Evolutionary conservation across 2,113 vertebrate species (phyloP).

Genomic region (Lagopus muta): DNA sequence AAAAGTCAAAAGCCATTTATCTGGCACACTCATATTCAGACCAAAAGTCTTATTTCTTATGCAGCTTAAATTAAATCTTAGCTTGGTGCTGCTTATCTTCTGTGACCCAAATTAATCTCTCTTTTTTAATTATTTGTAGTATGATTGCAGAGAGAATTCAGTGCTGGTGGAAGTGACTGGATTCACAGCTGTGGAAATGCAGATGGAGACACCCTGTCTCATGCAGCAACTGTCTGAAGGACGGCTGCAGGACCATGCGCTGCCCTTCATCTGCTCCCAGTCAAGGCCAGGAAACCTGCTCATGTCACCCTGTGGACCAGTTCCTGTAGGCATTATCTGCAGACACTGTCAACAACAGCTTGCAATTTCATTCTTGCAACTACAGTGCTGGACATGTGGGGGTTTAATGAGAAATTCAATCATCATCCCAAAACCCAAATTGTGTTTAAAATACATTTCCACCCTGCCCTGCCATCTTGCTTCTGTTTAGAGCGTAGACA

Average conservation of each 20-base stretch:
- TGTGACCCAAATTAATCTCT: slow-evolving; percentile 9
- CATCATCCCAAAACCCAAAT: not conserved
- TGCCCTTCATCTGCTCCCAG: not conserved
- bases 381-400: not conserved
- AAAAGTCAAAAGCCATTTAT: not conserved
- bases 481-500: not conserved
- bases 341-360: accelerated
- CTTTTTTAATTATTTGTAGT: not conserved
- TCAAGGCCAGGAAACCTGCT: not conserved
- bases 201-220: not conserved
- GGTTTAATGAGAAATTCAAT: not conserved
- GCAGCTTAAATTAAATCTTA: not conserved
- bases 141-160: not conserved
- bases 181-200: not conserved
- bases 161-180: not conserved
- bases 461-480: not conserved
- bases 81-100: not conserved
- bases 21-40: not conserved
- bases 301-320: accelerated
- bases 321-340: not conserved
- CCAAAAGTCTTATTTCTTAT: not conserved
- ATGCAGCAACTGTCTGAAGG: not conserved
- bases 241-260: not conserved
- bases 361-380: not conserved
- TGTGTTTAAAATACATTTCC: not conserved